Evolutionary conservation across 2,113 vertebrate genomes (phyloP), one percentile per base, ranked within the genome.

Genomic region (Entelurus aequoreus): DNA sequence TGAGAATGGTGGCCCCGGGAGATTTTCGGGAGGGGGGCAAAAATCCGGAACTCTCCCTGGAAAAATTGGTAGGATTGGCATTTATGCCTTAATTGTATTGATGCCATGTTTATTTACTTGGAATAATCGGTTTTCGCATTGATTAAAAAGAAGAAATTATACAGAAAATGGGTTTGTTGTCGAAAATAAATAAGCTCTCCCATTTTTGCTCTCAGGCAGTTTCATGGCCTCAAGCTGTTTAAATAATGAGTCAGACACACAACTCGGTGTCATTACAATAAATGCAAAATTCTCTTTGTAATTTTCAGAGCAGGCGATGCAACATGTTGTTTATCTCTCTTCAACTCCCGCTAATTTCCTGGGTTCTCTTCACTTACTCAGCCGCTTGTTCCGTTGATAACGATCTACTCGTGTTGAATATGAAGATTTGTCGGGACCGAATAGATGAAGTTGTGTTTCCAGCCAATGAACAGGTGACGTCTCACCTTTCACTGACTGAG

Each of bases 381-480:
- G 1, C 6, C 38, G 8, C 28, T 28, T 28, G 28, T 40, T 40
- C 38, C 8, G 38, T 6, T 7, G n/a, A 19, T 50, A 2, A 19
- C 7, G 48, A 19, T 8, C n/a, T 3, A 40, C 38, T 7, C 8
- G 38, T 40, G 48, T 50, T 5, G 15, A 50, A 50, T 19, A n/a
- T 10, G 15, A 50, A 50, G 7, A 28, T 8, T 4, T 15, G 6
- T 15, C 8, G 6, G 40, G 10, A 42, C 38, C 6, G 38, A 40
- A 7, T 6, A 9, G 40, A 42, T 59, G 60, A 56, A 52, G 53
- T 67, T 81, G 71, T 64, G 64, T 73, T 65, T 48, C 37, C 60
- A 64, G 54, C 60, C 54, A 59, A 54, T 65, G 56, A 76, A 61
- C 69, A 71, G 70, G 70, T 76, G 68, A 78, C 19, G 72, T 65